A percentile compares a stretch with the other conserved stretches of the same genome.
Conservation (phyloP, 1,140 invertebrate genomes). For the Trichonephila clavipes region DNA sequence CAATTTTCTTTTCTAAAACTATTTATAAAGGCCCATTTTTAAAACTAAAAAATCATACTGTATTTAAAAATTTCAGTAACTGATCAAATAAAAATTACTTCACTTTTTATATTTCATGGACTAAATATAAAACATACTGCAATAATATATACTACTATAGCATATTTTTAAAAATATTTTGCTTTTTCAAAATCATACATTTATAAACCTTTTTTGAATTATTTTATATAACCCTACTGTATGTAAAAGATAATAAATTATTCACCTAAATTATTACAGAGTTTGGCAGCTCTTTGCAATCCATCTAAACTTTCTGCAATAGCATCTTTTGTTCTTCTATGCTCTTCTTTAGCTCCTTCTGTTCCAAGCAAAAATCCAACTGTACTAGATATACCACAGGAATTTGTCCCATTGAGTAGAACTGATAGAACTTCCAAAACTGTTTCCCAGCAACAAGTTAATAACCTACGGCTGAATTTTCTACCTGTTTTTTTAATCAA, state of each 20-base stretch:
- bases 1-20: too few species aligned
- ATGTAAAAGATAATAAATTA: not conserved
- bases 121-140: too few species aligned
- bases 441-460: constrained; percentile 94
- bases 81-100: too few species aligned
- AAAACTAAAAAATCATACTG: too few species aligned
- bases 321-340: constrained; percentile 84
- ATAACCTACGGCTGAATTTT: constrained; percentile 84
- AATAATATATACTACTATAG: too few species aligned
- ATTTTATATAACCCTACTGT: not conserved
- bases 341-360: constrained; percentile 82
- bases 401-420: constrained; percentile 85
- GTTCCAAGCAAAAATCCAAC: constrained; percentile 81
- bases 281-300: constrained; percentile 86
- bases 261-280: constrained; percentile 85
- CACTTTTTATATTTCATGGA: too few species aligned
- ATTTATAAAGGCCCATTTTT: too few species aligned
- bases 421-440: constrained; percentile 93
- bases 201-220: not conserved
- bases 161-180: too few species aligned
- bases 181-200: not conserved
- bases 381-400: constrained; percentile 81
- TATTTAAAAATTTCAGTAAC: too few species aligned
- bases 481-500: constrained; percentile 80
- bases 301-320: constrained; percentile 93